Base-by-base conservation (phyloP, 2,888 invertebrate species). In the Melieria omissa region DNA sequence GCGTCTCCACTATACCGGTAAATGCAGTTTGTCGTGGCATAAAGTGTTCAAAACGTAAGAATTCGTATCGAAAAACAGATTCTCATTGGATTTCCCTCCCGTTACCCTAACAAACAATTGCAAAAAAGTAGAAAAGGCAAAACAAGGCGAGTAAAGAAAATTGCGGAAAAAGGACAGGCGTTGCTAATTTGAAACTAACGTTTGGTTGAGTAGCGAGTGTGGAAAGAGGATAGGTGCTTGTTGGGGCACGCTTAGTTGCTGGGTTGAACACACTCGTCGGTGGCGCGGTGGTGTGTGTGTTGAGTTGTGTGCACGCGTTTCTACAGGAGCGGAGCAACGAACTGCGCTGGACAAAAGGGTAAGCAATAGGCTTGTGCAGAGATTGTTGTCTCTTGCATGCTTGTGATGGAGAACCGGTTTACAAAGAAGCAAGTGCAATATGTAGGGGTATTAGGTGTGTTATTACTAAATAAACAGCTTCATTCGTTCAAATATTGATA, bases 251-350 rank as follows among this genome's bases (percentile, higher is more conserved):
- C 29, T 29, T 29, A 29, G 29, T 29, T 29, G 29, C 29, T 29
- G 29, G 29, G 29, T 29, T 29, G 29, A 29, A 44, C 67, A 45
- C 16, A n/a, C 16, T 41, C 55, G 55, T 57, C 57, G 57, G n/a
- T 41, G 49, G 47, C 57, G 65, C 54, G 68, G 54, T 42, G 41
- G 45, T 45, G 55, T 46, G 46, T 58, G 46, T 55, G 65, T 42
- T 55, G 57, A 57, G 57, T 64, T 44, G 70, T 69, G 55, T 69
- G 62, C 9, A 44, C 4, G 12, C 29, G 29, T 29, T 29, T 29
- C 5, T 52, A 14, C 14, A n/a, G n/a, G 45, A 63, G 45, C 70
- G 71, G 72, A 63, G 74, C 72, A 74, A 74, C 74, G 74, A 74
- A 72, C 72, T 74, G 69, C 67, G 45, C 49, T 42, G 70, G 49